Base-by-base conservation (phyloP, 2,888 invertebrate species). In the Mimachlamys varia region DNA sequence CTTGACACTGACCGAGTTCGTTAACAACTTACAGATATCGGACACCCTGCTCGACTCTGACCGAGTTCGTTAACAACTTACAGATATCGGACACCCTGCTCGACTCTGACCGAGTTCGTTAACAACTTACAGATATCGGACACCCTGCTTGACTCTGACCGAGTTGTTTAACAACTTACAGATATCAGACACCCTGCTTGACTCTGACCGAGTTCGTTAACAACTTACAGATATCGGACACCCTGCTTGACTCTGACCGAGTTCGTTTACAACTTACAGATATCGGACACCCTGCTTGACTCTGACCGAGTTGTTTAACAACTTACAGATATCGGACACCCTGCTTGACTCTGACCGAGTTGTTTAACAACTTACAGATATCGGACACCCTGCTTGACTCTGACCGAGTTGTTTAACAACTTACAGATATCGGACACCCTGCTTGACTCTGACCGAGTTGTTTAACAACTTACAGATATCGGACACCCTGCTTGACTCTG, bases 1-100 rank as follows among this genome's bases (percentile, higher is more conserved):
- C 49, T 93, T 91, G n/a, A 96, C 93, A 0, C 95, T 95, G 4
- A 95, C 94, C 87, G 94, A 93, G 44, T 93, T 92, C 0, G n/a
- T n/a, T n/a, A n/a, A n/a, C n/a, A n/a, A n/a, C n/a, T 93, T 92
- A 95, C 95, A 91, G 92, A 93, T 27, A 94, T 93, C 62, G 92
- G 92, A 91, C 96, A 96, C 96, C 95, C 27, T 94, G 93, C 49
- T 93, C 90, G n/a, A 96, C 93, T 0, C 95, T 95, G 4, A 95
- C 94, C 87, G 94, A 93, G 44, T 93, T 92, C 0, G n/a, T n/a
- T n/a, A n/a, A n/a, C n/a, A n/a, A n/a, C n/a, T 93, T 92, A 95
- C 95, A 91, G 92, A 93, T 27, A 94, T 93, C 62, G 92, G 92
- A 91, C 96, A 96, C 96, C 95, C 27, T 94, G 93, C 49, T 93